Percentiles rank a stretch among this genome's conserved stretches.
These are phyloP conservation scores for Empidonax alnorum DNA, from an alignment of 2,113 vertebrate genomes.

Conservation along the genomic window DNA sequence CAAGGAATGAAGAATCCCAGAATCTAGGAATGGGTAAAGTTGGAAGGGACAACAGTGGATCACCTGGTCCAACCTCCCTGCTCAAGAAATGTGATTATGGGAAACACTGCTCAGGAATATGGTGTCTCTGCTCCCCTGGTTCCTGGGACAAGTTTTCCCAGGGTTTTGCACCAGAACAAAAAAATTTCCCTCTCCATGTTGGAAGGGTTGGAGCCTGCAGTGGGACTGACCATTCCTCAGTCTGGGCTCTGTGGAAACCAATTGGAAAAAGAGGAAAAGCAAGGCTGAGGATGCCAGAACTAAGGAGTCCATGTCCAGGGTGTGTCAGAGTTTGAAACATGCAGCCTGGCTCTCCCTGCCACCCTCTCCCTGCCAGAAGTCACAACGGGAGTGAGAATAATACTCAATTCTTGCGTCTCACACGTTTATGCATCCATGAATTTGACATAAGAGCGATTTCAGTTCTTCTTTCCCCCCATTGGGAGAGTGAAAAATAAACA, in stretches of 20 bases:
- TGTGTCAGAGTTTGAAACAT: not conserved
- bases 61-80: not conserved
- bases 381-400: not conserved
- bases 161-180: not conserved
- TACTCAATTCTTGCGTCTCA: not conserved
- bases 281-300: not conserved
- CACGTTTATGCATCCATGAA: not conserved
- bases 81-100: not conserved
- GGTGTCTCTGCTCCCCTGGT: not conserved
- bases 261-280: not conserved
- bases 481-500: conserved; percentile 31
- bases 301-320: not conserved
- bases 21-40: not conserved
- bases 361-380: not conserved
- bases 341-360: not conserved
- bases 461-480: not conserved
- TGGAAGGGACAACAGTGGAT: not conserved
- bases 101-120: not conserved
- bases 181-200: not conserved
- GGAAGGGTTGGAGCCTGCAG: accelerated
- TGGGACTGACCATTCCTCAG: not conserved
- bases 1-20: not conserved
- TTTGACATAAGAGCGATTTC: not conserved
- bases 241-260: not conserved
- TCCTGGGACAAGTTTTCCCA: not conserved